These are phyloP conservation scores for Melanotaenia nigrans DNA, from an alignment of 2,797 vertebrate species.

Conservation along the genomic window DNA sequence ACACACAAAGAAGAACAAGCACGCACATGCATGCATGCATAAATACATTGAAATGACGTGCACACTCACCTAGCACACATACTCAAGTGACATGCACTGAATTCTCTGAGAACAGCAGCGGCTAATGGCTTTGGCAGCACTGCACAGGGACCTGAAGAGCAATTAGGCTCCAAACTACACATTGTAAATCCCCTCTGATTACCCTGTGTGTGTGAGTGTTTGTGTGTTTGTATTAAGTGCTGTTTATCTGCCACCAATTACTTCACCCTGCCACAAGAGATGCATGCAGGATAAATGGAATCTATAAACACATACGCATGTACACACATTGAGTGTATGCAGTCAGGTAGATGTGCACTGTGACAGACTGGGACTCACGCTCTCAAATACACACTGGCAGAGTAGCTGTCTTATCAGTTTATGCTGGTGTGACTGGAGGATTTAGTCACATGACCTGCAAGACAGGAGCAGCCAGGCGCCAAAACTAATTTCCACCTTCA, in stretches of 20 bases:
- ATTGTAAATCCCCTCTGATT: slow-evolving; percentile 98
- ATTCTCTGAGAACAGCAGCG: slow-evolving; percentile 71
- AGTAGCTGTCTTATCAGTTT: slow-evolving; percentile 91
- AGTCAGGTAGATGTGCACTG: slow-evolving; percentile 67
- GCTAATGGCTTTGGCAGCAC: slow-evolving; percentile 87
- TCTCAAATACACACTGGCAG: slow-evolving; percentile 56
- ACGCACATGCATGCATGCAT: slow-evolving; percentile 21
- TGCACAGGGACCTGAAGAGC: slow-evolving; percentile 94
- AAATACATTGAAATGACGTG: slow-evolving; percentile 50
- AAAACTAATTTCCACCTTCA: slow-evolving; percentile 95
- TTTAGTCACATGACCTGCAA: slow-evolving; percentile 91
- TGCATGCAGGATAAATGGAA: slow-evolving; percentile 72
- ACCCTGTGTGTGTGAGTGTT: slow-evolving; percentile 60
- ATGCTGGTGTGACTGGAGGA: slow-evolving; percentile 91
- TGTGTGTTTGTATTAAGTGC: slow-evolving; percentile 89
- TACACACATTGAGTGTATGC: slow-evolving; percentile 37
- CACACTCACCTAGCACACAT: slow-evolving; percentile 54
- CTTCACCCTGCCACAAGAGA: slow-evolving; percentile 91
- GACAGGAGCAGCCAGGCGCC: slow-evolving; percentile 91
- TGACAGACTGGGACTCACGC: slow-evolving; percentile 54
- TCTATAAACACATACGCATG: slow-evolving; percentile 57
- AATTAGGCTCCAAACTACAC: slow-evolving; percentile 98
- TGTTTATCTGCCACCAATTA: slow-evolving; percentile 97
- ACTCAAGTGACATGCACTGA: slow-evolving; percentile 65
- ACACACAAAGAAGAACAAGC: slow-evolving; percentile 39